Evolutionary conservation across 2,113 vertebrate species (phyloP).

Genomic region (Anthoscopus minutus): DNA sequence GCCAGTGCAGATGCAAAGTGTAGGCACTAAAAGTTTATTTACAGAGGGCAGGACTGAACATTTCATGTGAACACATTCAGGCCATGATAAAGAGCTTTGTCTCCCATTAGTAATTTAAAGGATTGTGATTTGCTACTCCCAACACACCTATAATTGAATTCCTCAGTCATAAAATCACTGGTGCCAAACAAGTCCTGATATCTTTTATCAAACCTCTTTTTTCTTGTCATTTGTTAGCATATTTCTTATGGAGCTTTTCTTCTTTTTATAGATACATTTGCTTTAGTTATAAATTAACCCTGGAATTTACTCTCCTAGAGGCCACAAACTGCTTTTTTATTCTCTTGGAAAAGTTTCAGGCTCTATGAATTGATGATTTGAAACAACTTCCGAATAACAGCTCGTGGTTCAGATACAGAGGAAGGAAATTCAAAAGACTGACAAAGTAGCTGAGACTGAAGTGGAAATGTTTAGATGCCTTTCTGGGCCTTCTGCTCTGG

Average conservation of each 20-base stretch:
- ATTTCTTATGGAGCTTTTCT: slow-evolving; percentile 67
- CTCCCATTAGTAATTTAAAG: slow-evolving; percentile 74
- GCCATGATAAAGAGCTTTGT: slow-evolving; percentile 66
- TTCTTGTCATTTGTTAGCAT: slow-evolving; percentile 66
- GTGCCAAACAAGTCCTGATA: slow-evolving; percentile 67
- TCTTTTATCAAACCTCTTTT: slow-evolving; percentile 68
- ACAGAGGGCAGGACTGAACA: slow-evolving; percentile 64
- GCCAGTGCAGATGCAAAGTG: background rate
- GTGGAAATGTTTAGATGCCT: background rate
- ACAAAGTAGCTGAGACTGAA: background rate
- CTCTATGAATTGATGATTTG: background rate
- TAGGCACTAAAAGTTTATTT: slow-evolving; percentile 47
- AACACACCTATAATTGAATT: slow-evolving; percentile 84
- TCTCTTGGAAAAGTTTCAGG: slow-evolving; percentile 23
- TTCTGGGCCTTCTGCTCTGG: background rate
- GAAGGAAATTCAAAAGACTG: background rate
- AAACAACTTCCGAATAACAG: background rate
- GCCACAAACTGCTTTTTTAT: slow-evolving; percentile 35
- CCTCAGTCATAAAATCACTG: slow-evolving; percentile 75
- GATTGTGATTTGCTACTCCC: slow-evolving; percentile 69
- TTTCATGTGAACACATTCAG: slow-evolving; percentile 59
- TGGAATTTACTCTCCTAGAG: slow-evolving; percentile 53
- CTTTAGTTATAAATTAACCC: slow-evolving; percentile 80
- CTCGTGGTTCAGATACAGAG: background rate
- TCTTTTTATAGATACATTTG: slow-evolving; percentile 75